A percentile compares a stretch with the other conserved stretches of the same genome.
Evolutionary conservation across 2,888 invertebrate genomes (phyloP).

Genomic region (Orchesellides sinensis): DNA sequence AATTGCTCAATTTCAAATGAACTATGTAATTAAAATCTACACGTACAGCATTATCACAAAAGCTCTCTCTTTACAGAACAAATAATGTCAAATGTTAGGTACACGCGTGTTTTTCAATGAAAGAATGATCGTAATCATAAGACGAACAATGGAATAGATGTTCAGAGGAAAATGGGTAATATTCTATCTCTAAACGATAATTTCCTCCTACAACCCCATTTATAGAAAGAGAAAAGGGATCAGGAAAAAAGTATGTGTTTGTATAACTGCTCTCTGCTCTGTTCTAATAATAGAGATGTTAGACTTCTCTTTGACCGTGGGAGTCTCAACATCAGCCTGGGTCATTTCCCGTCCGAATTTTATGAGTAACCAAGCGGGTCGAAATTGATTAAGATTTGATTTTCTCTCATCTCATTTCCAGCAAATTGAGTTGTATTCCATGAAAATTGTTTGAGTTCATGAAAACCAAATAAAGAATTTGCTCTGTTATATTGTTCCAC

Average conservation of each 20-base stretch:
- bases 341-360: conserved; percentile 73
- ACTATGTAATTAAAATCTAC: conserved; percentile 53
- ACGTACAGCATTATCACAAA: not conserved
- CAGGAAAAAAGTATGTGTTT: conserved; percentile 5
- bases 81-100: conserved; percentile 22
- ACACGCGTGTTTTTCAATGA: conserved; percentile 28
- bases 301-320: conserved; percentile 70
- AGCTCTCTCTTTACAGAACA: not conserved
- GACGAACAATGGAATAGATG: conserved; percentile 38
- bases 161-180: conserved; percentile 26
- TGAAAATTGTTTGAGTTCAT: conserved; percentile 42
- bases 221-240: conserved; percentile 28
- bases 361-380: conserved; percentile 71
- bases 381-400: conserved; percentile 75
- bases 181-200: conserved; percentile 36
- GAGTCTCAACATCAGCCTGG: conserved; percentile 74
- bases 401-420: conserved; percentile 65
- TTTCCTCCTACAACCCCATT: conserved; percentile 50
- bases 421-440: conserved; percentile 66
- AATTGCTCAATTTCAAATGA: conserved; percentile 62
- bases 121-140: conserved; percentile 45
- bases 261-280: conserved; percentile 20
- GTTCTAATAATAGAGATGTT: conserved; percentile 70
- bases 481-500: not conserved
- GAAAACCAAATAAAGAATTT: conserved; percentile 46